These are phyloP conservation scores for Xylocampa areola DNA, from an alignment of 2,888 invertebrate species.

Conservation along the genomic window DNA sequence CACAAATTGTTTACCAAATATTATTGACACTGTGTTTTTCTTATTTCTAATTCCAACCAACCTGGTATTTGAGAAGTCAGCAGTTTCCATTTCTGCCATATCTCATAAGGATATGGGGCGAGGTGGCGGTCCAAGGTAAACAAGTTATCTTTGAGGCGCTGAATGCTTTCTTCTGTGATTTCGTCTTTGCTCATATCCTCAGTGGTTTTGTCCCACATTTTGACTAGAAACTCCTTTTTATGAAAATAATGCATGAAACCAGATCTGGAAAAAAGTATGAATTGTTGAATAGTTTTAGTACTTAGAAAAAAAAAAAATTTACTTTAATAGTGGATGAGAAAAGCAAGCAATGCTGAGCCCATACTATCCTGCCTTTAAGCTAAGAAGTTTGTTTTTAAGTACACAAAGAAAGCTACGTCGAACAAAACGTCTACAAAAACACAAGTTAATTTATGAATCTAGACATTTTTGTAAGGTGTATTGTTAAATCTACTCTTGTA, in stretches of 20 bases:
- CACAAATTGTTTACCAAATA: too few species aligned
- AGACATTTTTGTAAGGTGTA: too few species aligned
- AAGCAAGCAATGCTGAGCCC: too few species aligned
- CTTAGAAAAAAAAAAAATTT: too few species aligned
- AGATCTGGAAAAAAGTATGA: slow-evolving; percentile 90
- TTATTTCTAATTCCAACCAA: too few species aligned
- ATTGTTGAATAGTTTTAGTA: too few species aligned
- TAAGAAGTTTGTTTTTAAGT: too few species aligned
- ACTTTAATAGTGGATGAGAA: too few species aligned
- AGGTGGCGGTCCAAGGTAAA: slow-evolving; percentile 93
- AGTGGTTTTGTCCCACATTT: slow-evolving; percentile 94
- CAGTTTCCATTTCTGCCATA: slow-evolving; percentile 95
- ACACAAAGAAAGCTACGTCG: not conserved
- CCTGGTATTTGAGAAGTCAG: slow-evolving; percentile 92
- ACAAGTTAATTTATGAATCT: not conserved
- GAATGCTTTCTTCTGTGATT: slow-evolving; percentile 91
- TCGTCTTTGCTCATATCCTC: slow-evolving; percentile 93
- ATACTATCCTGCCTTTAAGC: too few species aligned
- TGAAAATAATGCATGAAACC: slow-evolving; percentile 97
- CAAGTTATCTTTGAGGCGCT: slow-evolving; percentile 92
- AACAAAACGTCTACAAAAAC: too few species aligned
- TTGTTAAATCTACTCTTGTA: too few species aligned
- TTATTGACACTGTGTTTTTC: too few species aligned
- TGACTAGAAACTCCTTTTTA: slow-evolving; percentile 95
- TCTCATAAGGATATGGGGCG: slow-evolving; percentile 97